phyloP scores from a whole-genome alignment of 2,888 invertebrate species.

The Mythimna albipuncta region DNA sequence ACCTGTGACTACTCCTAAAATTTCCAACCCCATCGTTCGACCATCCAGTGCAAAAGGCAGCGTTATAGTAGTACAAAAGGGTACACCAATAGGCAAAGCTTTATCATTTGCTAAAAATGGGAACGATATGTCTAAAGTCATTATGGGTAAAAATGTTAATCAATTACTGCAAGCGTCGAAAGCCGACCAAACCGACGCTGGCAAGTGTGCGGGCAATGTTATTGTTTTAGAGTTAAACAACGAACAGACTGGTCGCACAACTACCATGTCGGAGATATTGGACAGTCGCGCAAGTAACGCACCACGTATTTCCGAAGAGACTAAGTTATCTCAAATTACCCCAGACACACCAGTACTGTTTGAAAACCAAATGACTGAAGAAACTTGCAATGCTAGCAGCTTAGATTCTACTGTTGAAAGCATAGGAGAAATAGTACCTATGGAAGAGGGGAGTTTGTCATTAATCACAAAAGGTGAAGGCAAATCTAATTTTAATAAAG shows the following conservation, averaged over 20 bases:
- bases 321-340: conserved; percentile 82
- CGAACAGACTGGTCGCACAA: conserved; percentile 85
- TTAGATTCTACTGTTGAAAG: conserved; percentile 85
- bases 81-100: conserved; percentile 87
- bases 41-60: conserved; percentile 89
- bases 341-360: conserved; percentile 91
- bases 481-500: conserved; percentile 77
- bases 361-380: conserved; percentile 82
- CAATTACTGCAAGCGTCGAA: conserved; percentile 85
- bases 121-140: conserved; percentile 88
- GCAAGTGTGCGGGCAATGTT: conserved; percentile 85
- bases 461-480: conserved; percentile 76
- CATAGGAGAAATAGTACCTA: conserved; percentile 80
- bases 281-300: conserved; percentile 77
- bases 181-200: conserved; percentile 78
- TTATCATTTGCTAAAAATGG: conserved; percentile 86
- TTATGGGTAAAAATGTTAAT: conserved; percentile 89
- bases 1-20: conserved; percentile 82
- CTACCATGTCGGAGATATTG: conserved; percentile 87
- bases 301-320: conserved; percentile 70
- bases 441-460: conserved; percentile 76
- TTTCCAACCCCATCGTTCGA: conserved; percentile 85
- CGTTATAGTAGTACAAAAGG: conserved; percentile 91
- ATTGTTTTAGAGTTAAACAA: conserved; percentile 88
- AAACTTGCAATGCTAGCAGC: conserved; percentile 83